Conservation (phyloP, 2,113 vertebrate species). For the Forbesichthys papilliferus region DNA sequence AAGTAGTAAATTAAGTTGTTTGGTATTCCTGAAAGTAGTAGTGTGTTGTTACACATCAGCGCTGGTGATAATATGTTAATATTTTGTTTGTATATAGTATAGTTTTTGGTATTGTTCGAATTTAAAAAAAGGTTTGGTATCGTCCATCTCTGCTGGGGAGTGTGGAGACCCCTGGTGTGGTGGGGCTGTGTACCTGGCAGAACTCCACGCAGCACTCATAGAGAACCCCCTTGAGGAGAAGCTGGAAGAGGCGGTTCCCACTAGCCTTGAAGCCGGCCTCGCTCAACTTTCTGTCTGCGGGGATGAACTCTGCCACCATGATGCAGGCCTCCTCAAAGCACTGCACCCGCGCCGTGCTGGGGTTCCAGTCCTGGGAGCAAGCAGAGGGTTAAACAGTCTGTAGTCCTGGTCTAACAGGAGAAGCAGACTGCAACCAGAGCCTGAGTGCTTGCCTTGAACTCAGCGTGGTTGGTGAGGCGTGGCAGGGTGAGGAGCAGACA, state of each 20-base stretch:
- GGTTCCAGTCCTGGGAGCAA: conserved; percentile 87
- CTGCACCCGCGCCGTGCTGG: conserved; percentile 94
- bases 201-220: conserved; percentile 98
- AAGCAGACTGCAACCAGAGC: neutral
- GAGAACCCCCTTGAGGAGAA: conserved; percentile 94
- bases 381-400: neutral
- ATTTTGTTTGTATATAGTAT: no score
- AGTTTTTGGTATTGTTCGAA: no score
- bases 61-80: no score
- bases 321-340: conserved; percentile 95
- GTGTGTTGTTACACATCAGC: no score
- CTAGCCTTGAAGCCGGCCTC: conserved; percentile 97
- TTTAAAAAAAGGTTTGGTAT: no score
- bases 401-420: neutral
- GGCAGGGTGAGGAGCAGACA: conserved; percentile 95
- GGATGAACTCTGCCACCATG: conserved; percentile 98
- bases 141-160: no score
- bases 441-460: conserved; percentile 82
- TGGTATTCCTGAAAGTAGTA: no score
- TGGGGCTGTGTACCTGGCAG: conserved; percentile 79
- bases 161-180: no score
- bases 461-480: conserved; percentile 93
- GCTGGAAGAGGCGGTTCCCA: conserved; percentile 92
- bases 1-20: neutral
- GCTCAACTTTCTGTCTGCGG: conserved; percentile 94